phyloP scores from a whole-genome alignment of 1,140 invertebrate species.

The Drosophila albomicans region DNA sequence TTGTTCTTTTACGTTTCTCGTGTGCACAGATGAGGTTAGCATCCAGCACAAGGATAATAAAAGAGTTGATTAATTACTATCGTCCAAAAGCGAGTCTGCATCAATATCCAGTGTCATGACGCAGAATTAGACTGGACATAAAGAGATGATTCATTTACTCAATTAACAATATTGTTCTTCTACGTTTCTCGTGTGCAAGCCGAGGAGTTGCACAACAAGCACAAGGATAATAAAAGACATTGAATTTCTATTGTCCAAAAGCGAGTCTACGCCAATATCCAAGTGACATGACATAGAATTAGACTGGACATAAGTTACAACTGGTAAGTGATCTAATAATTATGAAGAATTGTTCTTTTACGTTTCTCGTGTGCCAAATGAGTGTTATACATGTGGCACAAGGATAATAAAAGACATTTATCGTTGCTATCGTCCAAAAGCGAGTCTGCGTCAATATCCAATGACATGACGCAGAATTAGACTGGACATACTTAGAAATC shows the following conservation, averaged over 20 bases:
- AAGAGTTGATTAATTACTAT: constrained; percentile 35
- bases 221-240: constrained; percentile 55
- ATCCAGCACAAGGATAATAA: constrained; percentile 55
- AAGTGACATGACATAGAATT: constrained; percentile 59
- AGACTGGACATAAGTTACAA: constrained; percentile 8
- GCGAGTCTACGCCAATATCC: constrained; percentile 66
- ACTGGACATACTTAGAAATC: constrained; percentile 2
- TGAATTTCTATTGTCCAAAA: constrained; percentile 61
- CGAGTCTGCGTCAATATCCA: constrained; percentile 65
- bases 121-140: constrained; percentile 49
- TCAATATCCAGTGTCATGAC: constrained; percentile 55
- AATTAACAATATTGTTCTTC: constrained; percentile 47
- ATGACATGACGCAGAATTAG: constrained; percentile 59
- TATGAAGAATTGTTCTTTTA: constrained; percentile 54
- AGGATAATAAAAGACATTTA: constrained; percentile 49
- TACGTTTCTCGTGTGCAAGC: constrained; percentile 75
- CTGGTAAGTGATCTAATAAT: too few species aligned
- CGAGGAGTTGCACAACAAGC: constrained; percentile 32
- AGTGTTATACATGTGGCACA: constrained; percentile 35
- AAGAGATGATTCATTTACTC: too few species aligned
- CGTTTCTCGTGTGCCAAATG: constrained; percentile 73
- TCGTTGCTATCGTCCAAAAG: constrained; percentile 64
- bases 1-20: constrained; percentile 75
- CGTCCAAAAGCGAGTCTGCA: constrained; percentile 74
- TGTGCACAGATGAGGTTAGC: constrained; percentile 53